These are phyloP conservation scores for Heterotilapia buettikoferi DNA, from an alignment of 2,113 vertebrate species.

Conservation along the genomic window DNA sequence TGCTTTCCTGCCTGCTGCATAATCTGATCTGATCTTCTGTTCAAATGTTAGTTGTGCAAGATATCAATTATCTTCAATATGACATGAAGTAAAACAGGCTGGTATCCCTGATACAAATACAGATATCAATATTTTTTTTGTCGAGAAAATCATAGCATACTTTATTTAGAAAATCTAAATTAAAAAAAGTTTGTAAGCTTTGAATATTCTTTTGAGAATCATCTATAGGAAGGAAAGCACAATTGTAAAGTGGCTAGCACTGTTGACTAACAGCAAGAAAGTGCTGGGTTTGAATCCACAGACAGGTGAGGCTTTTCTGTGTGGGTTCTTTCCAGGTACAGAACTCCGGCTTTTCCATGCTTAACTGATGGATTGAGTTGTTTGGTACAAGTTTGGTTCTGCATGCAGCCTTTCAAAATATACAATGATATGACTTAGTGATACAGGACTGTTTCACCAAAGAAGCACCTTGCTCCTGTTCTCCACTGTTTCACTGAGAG, in stretches of 20 bases:
- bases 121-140: not conserved
- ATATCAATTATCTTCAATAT: not conserved
- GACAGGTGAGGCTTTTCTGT: not conserved
- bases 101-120: not conserved
- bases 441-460: not conserved
- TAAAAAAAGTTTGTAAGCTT: not conserved
- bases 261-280: not conserved
- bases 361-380: not conserved
- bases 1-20: not conserved
- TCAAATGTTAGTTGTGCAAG: not conserved
- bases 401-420: not conserved
- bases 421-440: not conserved
- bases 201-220: not conserved
- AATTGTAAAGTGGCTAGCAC: not conserved
- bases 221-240: not conserved
- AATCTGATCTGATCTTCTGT: not conserved
- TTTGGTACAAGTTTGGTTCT: not conserved
- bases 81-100: not conserved
- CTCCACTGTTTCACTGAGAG: not conserved
- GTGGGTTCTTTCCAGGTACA: not conserved
- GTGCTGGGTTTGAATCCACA: not conserved
- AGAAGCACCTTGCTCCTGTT: not conserved
- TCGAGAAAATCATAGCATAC: not conserved
- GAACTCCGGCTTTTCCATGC: not conserved
- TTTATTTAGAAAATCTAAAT: not conserved